Evolutionary conservation across 2,888 invertebrate species (phyloP).

Genomic region (Empis livida): DNA sequence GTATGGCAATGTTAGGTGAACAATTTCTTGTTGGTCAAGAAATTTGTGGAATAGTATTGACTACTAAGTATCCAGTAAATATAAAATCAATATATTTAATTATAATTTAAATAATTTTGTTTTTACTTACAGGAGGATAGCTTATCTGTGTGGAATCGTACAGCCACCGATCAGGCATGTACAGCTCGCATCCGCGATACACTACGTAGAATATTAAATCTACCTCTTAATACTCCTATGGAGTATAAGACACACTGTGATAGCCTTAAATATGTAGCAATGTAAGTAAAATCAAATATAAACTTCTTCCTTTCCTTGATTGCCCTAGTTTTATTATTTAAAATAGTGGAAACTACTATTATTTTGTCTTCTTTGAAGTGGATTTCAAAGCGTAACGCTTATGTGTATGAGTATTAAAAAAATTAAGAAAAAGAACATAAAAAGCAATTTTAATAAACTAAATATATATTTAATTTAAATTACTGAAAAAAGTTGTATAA

Average conservation of each 20-base stretch:
- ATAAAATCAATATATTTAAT: conserved; percentile 26
- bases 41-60: conserved; percentile 95
- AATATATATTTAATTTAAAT: too few relatives aligned
- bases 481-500: too few relatives aligned
- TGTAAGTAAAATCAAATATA: conserved; percentile 24
- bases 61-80: conserved; percentile 66
- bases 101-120: neutral
- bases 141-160: conserved; percentile 94
- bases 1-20: conserved; percentile 96
- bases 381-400: too few relatives aligned
- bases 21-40: conserved; percentile 98
- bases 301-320: too few relatives aligned
- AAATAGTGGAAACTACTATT: too few relatives aligned
- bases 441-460: too few relatives aligned
- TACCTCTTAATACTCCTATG: conserved; percentile 83
- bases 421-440: too few relatives aligned
- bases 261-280: conserved; percentile 59
- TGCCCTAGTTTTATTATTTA: too few relatives aligned
- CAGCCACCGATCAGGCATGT: conserved; percentile 77
- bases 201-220: conserved; percentile 83
- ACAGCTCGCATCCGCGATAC: conserved; percentile 90
- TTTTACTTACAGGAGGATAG: conserved; percentile 65
- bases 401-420: too few relatives aligned
- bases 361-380: too few relatives aligned
- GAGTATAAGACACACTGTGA: conserved; percentile 84